Evolutionary conservation across 2,113 vertebrate species (phyloP), one percentile per base, ranked within the genome.

Genomic region (Mustela nigripes): DNA sequence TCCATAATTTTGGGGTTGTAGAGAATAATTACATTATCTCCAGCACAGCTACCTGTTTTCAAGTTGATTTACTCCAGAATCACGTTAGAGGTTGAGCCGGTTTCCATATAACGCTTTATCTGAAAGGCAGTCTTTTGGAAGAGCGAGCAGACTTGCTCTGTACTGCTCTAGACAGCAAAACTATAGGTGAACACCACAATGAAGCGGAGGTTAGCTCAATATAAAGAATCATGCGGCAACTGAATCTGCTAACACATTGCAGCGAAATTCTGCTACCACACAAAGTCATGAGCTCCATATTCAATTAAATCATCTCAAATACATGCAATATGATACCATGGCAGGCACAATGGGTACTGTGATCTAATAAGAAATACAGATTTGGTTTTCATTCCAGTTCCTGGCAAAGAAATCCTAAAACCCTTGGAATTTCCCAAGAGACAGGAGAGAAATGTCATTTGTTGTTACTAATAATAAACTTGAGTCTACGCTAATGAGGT

Each of bases 261-360:
- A 81, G n/a, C 53, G 36, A 33, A 24, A 73, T 88, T 56, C 42
- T 69, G 42, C 82, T 39, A 36, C 33, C 42, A 45, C 50, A 63
- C 53, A 50, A 88, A 78, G 48, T 69, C 79, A 53, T 56, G 42
- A 88, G 56, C 10, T 67, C 24, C 48, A 86, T 22, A 88, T 45
- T 85, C 78, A 73, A 45, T 71, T 45, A 74, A 45, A 73, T 82
- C 42, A 95, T 76, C 86, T 81, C n/a, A 56, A 89, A 92, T 42
- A 56, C 4, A 78, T 18, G 14, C 14, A 88, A 78, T 8, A 71
- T 33, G 63, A 67, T 7, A 78, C 15, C 33, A 53, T 11, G 28
- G 69, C 6, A 80, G 31, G 42, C 62, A 56, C 67, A 78, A 83
- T 45, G 45, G 28, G 14, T 63, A 62, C 2, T 62, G 63, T 48